Evolutionary conservation across 2,797 vertebrate species (phyloP).

Genomic region (Apodemus agrarius): DNA sequence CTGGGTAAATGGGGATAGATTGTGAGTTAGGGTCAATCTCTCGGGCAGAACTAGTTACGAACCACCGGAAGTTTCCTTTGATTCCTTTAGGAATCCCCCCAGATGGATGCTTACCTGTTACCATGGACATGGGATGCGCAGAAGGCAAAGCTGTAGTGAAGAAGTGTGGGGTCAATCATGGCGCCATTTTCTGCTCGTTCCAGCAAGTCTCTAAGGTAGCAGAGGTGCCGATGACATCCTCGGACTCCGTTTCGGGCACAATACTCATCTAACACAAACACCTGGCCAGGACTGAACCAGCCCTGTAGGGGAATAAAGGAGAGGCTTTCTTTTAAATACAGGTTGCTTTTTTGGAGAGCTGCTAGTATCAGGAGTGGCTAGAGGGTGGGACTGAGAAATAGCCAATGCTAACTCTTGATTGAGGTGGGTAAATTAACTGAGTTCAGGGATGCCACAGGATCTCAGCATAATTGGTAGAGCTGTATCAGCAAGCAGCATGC

Average conservation of each 20-base stretch:
- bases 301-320: conserved; percentile 90
- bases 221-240: conserved; percentile 98
- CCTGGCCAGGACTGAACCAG: conserved; percentile 99
- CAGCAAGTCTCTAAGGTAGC: conserved; percentile 97
- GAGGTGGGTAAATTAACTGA: not conserved
- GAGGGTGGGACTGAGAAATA: not conserved
- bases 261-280: conserved; percentile 99
- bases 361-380: conserved; percentile 66
- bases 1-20: not conserved
- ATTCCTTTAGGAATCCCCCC: not conserved
- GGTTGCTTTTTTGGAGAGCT: conserved; percentile 75
- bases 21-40: not conserved
- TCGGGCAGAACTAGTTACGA: not conserved
- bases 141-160: conserved; percentile 99
- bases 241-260: conserved; percentile 97
- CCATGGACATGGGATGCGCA: conserved; percentile 99
- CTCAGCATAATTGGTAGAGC: not conserved
- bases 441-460: not conserved
- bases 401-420: not conserved
- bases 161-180: conserved; percentile 99
- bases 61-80: not conserved
- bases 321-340: conserved; percentile 87
- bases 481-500: not conserved
- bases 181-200: conserved; percentile 98
- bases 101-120: conserved; percentile 93